Conservation (phyloP, 2,888 invertebrate species). For the Magallana nippona region DNA sequence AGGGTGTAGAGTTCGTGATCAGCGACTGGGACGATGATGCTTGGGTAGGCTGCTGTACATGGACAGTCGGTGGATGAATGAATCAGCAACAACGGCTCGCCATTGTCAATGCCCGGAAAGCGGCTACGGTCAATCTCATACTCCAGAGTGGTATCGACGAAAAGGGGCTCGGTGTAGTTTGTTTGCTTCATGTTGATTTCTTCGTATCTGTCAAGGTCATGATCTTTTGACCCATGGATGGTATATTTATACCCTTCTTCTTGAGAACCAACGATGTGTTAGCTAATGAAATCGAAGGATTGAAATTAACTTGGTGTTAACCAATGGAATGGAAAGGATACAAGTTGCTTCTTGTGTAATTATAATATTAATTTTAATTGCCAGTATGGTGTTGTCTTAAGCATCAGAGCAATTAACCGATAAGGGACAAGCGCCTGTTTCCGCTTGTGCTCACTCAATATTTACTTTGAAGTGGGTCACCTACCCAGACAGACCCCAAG, state of each 20-base stretch:
- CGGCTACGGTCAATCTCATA: neutral
- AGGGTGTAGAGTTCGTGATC: neutral
- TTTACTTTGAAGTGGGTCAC: too few relatives aligned
- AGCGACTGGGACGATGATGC: neutral
- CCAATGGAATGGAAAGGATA: neutral
- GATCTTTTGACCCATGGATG: neutral
- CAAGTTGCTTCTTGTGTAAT: neutral
- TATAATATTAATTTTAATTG: neutral
- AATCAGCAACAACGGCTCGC: neutral
- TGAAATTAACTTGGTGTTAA: neutral
- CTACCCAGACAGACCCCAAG: too few relatives aligned
- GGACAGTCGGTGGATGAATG: neutral
- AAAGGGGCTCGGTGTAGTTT: neutral
- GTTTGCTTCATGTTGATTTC: neutral
- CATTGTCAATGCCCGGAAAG: neutral
- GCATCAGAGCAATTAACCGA: too few relatives aligned
- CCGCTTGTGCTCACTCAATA: too few relatives aligned
- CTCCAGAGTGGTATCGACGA: neutral
- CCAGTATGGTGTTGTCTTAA: too few relatives aligned
- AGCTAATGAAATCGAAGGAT: too few relatives aligned
- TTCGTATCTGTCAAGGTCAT: neutral
- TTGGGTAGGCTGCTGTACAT: neutral
- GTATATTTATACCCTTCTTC: too few relatives aligned
- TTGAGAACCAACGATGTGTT: too few relatives aligned
- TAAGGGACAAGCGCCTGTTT: too few relatives aligned